Evolutionary conservation across 1,140 invertebrate genomes (phyloP).

Genomic region (Dinoponera quadriceps): DNA sequence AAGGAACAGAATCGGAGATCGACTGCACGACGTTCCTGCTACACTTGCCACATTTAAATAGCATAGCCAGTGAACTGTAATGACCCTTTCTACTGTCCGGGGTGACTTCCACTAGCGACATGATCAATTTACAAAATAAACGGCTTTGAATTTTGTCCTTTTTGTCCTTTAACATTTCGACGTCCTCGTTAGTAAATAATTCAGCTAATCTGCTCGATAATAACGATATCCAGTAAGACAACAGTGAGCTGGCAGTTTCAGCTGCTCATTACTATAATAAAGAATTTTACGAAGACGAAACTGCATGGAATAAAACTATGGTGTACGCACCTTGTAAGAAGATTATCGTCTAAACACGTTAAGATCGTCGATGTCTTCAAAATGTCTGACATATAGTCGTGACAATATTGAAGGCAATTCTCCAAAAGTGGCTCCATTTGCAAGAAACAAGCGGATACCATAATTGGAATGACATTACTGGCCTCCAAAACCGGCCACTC

Average conservation of each 20-base stretch:
- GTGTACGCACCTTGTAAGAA: conserved; percentile 88
- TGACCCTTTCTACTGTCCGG: conserved; percentile 91
- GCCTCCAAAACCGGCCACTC: conserved; percentile 92
- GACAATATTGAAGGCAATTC: conserved; percentile 93
- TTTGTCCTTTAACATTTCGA: conserved; percentile 91
- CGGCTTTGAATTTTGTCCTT: conserved; percentile 94
- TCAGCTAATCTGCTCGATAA: conserved; percentile 88
- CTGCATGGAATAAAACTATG: background rate
- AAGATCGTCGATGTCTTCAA: conserved; percentile 92
- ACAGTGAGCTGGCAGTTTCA: conserved; percentile 26
- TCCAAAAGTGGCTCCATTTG: conserved; percentile 96
- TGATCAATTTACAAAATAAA: conserved; percentile 93
- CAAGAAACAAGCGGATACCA: conserved; percentile 97
- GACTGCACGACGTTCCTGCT: conserved; percentile 87
- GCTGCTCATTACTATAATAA: conserved; percentile 6
- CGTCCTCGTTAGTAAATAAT: conserved; percentile 92
- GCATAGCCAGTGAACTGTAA: conserved; percentile 90
- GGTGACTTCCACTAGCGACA: conserved; percentile 89
- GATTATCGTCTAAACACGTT: conserved; percentile 92
- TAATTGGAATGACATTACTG: conserved; percentile 94
- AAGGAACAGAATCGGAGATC: conserved; percentile 89
- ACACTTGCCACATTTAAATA: conserved; percentile 90
- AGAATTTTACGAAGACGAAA: background rate
- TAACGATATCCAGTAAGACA: conserved; percentile 52
- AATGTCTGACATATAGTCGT: conserved; percentile 92